Evolutionary conservation across 2,113 vertebrate genomes (phyloP).

Genomic region (Kryptolebias marmoratus): DNA sequence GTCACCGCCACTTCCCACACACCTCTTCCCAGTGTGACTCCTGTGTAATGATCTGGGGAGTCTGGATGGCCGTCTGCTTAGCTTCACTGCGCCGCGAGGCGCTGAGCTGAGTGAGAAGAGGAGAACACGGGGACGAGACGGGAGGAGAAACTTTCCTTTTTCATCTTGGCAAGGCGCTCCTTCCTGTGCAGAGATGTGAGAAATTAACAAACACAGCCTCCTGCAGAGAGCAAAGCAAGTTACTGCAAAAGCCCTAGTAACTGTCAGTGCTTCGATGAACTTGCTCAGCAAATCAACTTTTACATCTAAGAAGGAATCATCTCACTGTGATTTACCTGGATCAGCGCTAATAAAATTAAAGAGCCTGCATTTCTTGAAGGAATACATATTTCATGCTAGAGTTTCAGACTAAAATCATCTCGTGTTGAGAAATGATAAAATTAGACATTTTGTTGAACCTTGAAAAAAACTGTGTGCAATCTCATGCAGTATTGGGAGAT

Average conservation of each 20-base stretch:
- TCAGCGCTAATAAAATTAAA: constrained; percentile 27
- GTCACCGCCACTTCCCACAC: constrained; percentile 60
- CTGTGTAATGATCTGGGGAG: constrained; percentile 71
- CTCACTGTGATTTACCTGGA: constrained; percentile 6
- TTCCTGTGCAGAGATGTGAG: constrained; percentile 58
- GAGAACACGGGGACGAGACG: constrained; percentile 35
- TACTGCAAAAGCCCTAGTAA: constrained; percentile 47
- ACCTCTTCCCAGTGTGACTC: constrained; percentile 63
- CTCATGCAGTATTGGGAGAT: no score
- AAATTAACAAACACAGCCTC: constrained; percentile 62
- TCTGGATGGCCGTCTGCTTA: constrained; percentile 68
- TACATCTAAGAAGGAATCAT: neutral
- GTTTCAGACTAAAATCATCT: no score
- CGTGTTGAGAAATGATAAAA: no score
- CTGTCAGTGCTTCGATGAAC: constrained; percentile 34
- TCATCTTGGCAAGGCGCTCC: constrained; percentile 41
- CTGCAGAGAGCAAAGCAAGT: constrained; percentile 46
- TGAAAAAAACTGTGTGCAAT: no score
- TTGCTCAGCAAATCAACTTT: constrained; percentile 30
- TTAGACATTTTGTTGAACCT: no score
- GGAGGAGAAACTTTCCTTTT: constrained; percentile 41
- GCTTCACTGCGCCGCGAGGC: constrained; percentile 46
- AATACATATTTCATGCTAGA: no score
- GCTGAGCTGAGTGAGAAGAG: constrained; percentile 48
- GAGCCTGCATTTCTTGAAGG: neutral